A percentile compares a stretch with the other conserved stretches of the same genome.
Evolutionary conservation across 2,113 vertebrate genomes (phyloP).

Genomic region (Gadus chalcogrammus): DNA sequence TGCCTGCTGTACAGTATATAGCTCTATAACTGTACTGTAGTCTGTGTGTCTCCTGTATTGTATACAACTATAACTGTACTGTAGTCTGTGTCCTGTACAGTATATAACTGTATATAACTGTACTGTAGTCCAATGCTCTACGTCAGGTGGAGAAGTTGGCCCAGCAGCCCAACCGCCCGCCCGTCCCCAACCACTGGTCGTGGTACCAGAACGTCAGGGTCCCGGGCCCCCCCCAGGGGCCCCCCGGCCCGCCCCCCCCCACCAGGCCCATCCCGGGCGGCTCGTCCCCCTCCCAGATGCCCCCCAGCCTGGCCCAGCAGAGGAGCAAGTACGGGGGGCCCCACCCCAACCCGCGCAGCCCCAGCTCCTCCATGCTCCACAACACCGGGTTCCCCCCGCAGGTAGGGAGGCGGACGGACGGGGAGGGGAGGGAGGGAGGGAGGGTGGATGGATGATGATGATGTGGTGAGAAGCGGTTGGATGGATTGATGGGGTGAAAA

Average conservation of each 20-base stretch:
- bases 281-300: slow-evolving; percentile 67
- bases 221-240: slow-evolving; percentile 39
- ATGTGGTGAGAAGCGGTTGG: neutral
- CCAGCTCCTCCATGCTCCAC: slow-evolving; percentile 62
- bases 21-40: no score
- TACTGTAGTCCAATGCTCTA: slow-evolving; percentile 14
- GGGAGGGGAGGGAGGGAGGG: neutral
- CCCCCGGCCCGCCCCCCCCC: slow-evolving; percentile 56
- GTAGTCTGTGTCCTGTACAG: no score
- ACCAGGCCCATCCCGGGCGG: slow-evolving; percentile 68
- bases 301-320: slow-evolving; percentile 48
- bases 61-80: no score
- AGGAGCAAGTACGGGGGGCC: slow-evolving; percentile 57
- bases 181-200: slow-evolving; percentile 68
- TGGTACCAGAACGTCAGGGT: slow-evolving; percentile 69
- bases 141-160: slow-evolving; percentile 74
- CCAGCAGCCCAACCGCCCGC: slow-evolving; percentile 69
- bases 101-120: no score
- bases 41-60: no score
- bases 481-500: neutral
- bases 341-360: slow-evolving; percentile 61
- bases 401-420: slow-evolving; percentile 34
- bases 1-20: no score
- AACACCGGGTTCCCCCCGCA: slow-evolving; percentile 58
- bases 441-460: neutral